phyloP scores from a whole-genome alignment of 2,888 invertebrate species.

The Hydropsyche betteni region DNA sequence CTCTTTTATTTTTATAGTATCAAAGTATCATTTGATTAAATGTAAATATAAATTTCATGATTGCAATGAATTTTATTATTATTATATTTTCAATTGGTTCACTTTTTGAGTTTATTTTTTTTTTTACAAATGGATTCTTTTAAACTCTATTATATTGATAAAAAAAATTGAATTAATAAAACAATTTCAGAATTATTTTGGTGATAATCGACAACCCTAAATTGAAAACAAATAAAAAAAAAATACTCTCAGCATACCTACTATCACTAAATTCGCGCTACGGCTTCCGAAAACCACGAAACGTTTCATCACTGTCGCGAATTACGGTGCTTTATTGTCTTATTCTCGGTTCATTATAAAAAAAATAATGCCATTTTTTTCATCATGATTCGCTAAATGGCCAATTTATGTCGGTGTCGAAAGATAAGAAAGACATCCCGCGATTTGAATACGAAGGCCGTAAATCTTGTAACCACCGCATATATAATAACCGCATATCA shows the following conservation, averaged over 20 bases:
- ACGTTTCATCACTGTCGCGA: slow-evolving; percentile 47
- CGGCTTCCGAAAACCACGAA: slow-evolving; percentile 42
- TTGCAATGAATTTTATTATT: not conserved
- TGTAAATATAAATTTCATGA: not conserved
- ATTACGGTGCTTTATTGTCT: slow-evolving; percentile 46
- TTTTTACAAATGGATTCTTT: no score
- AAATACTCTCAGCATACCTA: not conserved
- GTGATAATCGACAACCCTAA: no score
- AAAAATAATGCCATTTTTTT: slow-evolving; percentile 9
- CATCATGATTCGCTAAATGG: not conserved
- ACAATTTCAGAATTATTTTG: no score
- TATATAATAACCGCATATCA: not conserved
- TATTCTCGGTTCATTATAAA: not conserved
- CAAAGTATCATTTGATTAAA: not conserved
- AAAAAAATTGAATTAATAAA: no score
- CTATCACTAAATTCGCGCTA: slow-evolving; percentile 47
- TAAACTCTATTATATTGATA: no score
- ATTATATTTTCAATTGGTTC: no score
- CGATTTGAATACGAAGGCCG: slow-evolving; percentile 10
- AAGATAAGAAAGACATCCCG: not conserved
- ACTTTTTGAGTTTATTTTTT: no score
- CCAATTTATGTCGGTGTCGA: slow-evolving; percentile 18
- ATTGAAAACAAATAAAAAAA: no score
- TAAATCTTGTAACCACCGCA: no score
- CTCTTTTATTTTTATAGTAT: no score